Base-by-base conservation (phyloP, 2,888 invertebrate species). In the Troides helena region DNA sequence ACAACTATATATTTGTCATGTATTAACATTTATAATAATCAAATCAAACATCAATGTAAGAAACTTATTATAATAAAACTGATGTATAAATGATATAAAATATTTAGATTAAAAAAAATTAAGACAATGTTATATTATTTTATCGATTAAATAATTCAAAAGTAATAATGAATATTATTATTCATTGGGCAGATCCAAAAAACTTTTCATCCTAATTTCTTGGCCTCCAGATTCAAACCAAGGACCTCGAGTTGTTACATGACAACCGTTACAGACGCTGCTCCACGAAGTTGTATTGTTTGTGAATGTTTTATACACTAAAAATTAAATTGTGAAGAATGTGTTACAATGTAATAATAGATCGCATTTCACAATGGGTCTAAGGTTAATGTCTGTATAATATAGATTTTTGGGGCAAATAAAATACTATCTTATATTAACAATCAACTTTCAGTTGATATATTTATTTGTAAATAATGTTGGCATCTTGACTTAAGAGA, bases 391-490 rank as follows among this genome's bases (percentile, higher is more conserved):
- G 43, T 46, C 1, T 46, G 46, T 46, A 46, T 46, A 46, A 46
- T 46, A 14, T 46, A 46, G 46, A 46, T 7, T 21, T 21, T 56
- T 10, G 21, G 56, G 56, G 4, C 60, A 60, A 60, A 60, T 60
- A 60, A 60, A 60, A 60, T 60, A 30, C 60, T 30, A 10, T 30
- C 18, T 60, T 30, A 14, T 25, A 30, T 30, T 30, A 61, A 62
- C 21, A 63, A 4, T 63, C 63, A 25, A 30, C 63, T 63, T 53
- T 53, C n/a, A 25, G 30, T 62, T 21, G 63, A 23, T 63, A 23
- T 7, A 30, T 50, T 63, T 50, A 63, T 62, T 62, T 8, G 4
- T 2, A 50, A 46, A 50, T 17, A 50, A 46, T 25, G 50, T 43
- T 39, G 46, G 46, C 46, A 46, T 46, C 46, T 46, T 46, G 46